Conservation (phyloP, 2,888 invertebrate species). For the Lochmaea capreae region DNA sequence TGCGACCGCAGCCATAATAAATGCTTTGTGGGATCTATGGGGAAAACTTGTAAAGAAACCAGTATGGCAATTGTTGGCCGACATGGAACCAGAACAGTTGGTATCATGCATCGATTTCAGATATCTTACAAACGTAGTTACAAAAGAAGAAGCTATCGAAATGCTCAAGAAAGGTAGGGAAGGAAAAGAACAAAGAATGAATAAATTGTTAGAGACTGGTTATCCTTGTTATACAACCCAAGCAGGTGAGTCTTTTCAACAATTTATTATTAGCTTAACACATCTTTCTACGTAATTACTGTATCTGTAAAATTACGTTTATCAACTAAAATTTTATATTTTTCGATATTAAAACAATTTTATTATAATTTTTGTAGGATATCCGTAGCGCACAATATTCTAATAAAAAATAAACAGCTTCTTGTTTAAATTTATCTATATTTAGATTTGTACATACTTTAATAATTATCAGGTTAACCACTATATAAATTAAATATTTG, state of each 20-base stretch:
- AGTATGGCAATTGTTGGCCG: conserved; percentile 85
- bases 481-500: neutral
- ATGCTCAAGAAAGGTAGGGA: conserved; percentile 72
- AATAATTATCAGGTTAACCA: neutral
- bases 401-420: neutral
- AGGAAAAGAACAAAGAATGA: conserved; percentile 74
- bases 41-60: conserved; percentile 86
- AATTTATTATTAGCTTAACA: neutral
- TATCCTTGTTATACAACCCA: conserved; percentile 92
- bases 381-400: neutral
- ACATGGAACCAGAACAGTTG: conserved; percentile 85
- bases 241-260: conserved; percentile 70
- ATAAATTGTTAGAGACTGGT: conserved; percentile 73
- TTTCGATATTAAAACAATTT: too few relatives aligned
- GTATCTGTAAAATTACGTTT: too few relatives aligned
- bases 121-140: conserved; percentile 84
- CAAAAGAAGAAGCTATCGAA: conserved; percentile 82
- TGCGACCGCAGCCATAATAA: conserved; percentile 89
- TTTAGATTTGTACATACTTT: neutral
- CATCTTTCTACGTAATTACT: too few relatives aligned
- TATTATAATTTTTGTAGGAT: too few relatives aligned
- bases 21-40: conserved; percentile 94
- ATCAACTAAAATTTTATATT: too few relatives aligned
- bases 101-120: conserved; percentile 91
- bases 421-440: neutral